Conservation (phyloP, 2,113 vertebrate genomes). For the Cervus canadensis region DNA sequence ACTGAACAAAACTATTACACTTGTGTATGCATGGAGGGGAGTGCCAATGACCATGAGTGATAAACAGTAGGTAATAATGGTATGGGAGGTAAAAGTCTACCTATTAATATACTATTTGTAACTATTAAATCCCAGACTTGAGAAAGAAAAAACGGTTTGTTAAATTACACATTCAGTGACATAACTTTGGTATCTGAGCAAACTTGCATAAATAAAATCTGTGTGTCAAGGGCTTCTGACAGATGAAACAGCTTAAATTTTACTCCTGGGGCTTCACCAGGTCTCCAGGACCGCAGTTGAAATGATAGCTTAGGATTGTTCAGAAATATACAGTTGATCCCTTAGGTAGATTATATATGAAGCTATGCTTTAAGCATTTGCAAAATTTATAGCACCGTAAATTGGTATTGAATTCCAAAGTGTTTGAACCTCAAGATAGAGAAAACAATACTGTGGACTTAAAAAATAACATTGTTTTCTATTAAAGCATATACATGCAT, state of each 20-base stretch:
- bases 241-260: background rate
- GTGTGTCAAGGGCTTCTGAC: background rate
- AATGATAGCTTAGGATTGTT: constrained; percentile 47
- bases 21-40: background rate
- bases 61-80: background rate
- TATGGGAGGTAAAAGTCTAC: background rate
- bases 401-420: background rate
- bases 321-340: background rate
- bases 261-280: background rate
- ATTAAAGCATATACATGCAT: background rate
- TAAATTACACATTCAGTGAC: background rate
- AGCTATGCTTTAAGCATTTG: background rate
- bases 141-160: background rate
- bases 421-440: background rate
- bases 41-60: background rate
- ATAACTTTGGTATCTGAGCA: rapidly evolving
- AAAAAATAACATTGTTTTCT: background rate
- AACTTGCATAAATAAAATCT: constrained; percentile 20
- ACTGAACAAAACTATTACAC: background rate
- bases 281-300: background rate
- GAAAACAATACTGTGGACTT: background rate
- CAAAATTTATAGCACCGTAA: constrained; percentile 32
- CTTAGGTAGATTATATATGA: constrained; percentile 47
- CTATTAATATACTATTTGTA: background rate
- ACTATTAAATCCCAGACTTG: background rate